Evolutionary conservation across 2,797 vertebrate species (phyloP), one percentile per base, ranked within the genome.

Genomic region (Adrianichthys oophorus): DNA sequence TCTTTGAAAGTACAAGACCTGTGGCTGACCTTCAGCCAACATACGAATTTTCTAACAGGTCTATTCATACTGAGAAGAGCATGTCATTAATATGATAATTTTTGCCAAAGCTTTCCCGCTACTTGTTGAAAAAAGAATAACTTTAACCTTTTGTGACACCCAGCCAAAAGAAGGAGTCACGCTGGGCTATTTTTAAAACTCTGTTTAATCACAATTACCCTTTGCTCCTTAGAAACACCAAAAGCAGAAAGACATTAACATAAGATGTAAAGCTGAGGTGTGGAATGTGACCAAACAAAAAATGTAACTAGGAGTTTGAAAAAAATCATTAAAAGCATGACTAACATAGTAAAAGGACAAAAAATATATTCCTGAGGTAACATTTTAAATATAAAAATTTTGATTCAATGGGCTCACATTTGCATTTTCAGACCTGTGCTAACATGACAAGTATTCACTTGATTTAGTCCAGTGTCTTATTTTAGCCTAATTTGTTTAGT

Each of bases 71-170:
- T 76, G 64, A 84, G 68, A 81, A 62, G 78, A 74, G 82, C 50
- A 65, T 62, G 78, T 85, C 77, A 83, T 90, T 88, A 85, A 90
- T 89, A 90, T 87, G 88, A 76, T 88, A 89, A 89, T 89, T 76
- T 59, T 64, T 79, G 59, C 56, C 78, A 66, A 73, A 67, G 76
- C 72, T 41, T 64, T 41, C 56, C 48, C 65, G 62, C 59, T 70
- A 78, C 64, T 4, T 48, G 70, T 75, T 64, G 81, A 80, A 68
- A 84, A 76, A 75, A 59, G 41, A 87, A 76, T 59, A 64, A 70
- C 29, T 72, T 57, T 83, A 75, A 90, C 86, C 87, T 87, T 85
- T 47, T 65, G 52, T 58, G 70, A 70, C 66, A 83, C 76, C 58
- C 68, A 67, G 67, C 54, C 59, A 71, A 60, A 73, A 76, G 69